Evolutionary conservation across 2,888 invertebrate genomes (phyloP).

Genomic region (Drosophila anceps): DNA sequence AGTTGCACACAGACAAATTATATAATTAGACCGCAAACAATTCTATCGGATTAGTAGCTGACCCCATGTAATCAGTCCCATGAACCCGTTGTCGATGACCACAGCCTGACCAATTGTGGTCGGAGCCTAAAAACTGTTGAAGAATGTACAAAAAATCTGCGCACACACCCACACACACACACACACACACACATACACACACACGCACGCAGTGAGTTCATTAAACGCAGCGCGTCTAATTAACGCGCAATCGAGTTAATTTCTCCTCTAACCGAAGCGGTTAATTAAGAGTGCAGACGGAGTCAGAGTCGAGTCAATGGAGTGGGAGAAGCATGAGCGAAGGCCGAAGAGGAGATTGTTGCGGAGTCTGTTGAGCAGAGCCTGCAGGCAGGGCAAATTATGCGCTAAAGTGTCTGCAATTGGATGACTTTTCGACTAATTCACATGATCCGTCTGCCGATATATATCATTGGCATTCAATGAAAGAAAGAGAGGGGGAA

Average conservation of each 20-base stretch:
- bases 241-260: constrained; percentile 82
- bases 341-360: neutral
- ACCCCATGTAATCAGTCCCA: constrained; percentile 85
- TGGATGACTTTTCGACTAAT: constrained; percentile 52
- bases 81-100: constrained; percentile 87
- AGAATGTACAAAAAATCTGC: constrained; percentile 40
- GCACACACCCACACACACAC: constrained; percentile 23
- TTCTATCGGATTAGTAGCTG: constrained; percentile 25
- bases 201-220: constrained; percentile 60
- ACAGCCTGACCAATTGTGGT: constrained; percentile 88
- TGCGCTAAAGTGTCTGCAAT: constrained; percentile 73
- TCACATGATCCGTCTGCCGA: constrained; percentile 41
- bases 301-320: constrained; percentile 17
- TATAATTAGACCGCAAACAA: constrained; percentile 23
- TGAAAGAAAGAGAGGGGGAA: constrained; percentile 13
- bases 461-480: constrained; percentile 62
- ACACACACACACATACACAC: constrained; percentile 14
- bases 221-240: constrained; percentile 76
- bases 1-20: neutral
- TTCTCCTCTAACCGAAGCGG: constrained; percentile 75
- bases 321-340: neutral
- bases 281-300: constrained; percentile 74
- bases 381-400: constrained; percentile 55
- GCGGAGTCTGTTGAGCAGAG: constrained; percentile 10
- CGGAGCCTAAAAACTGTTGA: constrained; percentile 33